Percentiles rank a stretch among this genome's conserved stretches.
These are phyloP conservation scores for Hermetia illucens DNA, from an alignment of 1,140 invertebrate genomes.

Conservation along the genomic window DNA sequence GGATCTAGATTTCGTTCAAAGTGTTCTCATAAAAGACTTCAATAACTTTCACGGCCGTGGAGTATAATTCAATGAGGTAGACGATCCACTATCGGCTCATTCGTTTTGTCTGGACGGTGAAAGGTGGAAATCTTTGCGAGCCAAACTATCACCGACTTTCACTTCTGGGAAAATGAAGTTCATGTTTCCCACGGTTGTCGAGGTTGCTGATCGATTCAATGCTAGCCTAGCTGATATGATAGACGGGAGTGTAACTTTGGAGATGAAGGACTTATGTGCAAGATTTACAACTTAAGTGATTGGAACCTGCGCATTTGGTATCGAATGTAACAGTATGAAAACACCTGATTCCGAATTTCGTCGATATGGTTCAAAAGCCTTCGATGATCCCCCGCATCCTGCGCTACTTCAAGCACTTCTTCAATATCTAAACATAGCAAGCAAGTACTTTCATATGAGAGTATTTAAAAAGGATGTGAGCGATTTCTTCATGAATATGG, in stretches of 20 bases:
- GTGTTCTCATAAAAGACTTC: slow-evolving; percentile 38
- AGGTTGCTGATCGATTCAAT: slow-evolving; percentile 14
- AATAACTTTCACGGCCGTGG: slow-evolving; percentile 31
- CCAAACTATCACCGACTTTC: slow-evolving; percentile 34
- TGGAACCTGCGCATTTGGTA: slow-evolving; percentile 41
- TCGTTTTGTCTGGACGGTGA: slow-evolving; percentile 24
- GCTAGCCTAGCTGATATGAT: too few relatives aligned
- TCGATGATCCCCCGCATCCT: too few relatives aligned
- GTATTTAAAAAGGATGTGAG: too few relatives aligned
- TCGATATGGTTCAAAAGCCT: too few relatives aligned
- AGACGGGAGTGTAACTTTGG: too few relatives aligned
- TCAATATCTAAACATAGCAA: too few relatives aligned
- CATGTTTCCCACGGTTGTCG: slow-evolving; percentile 26
- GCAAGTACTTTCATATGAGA: too few relatives aligned
- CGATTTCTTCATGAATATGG: neutral
- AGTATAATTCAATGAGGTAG: slow-evolving; percentile 23
- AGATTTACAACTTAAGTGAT: slow-evolving; percentile 43
- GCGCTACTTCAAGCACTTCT: too few relatives aligned
- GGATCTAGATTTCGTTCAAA: slow-evolving; percentile 39
- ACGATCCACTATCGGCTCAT: slow-evolving; percentile 21
- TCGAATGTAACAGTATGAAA: slow-evolving; percentile 37
- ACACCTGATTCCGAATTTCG: slow-evolving; percentile 33
- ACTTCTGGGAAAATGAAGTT: slow-evolving; percentile 36
- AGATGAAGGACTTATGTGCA: slow-evolving; percentile 33
- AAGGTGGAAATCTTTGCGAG: slow-evolving; percentile 35